phyloP scores from a whole-genome alignment of 30 jellyfish, hydroid and myxozoan species.

The Turritopsis rubra region DNA sequence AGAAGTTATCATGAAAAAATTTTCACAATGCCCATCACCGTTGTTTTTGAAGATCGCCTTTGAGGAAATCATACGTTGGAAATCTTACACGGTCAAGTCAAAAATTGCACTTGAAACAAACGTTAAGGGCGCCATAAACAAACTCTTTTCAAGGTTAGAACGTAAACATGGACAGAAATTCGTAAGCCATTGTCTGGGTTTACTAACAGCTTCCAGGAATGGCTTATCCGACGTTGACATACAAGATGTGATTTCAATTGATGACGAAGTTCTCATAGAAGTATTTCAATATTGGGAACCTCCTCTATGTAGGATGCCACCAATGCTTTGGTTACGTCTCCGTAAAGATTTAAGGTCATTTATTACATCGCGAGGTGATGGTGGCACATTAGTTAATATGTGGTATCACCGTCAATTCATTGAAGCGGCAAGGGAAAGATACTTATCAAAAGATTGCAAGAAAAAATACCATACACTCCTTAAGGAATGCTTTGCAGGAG shows the following conservation, averaged over 20 bases:
- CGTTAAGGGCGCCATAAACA: conserved; percentile 58
- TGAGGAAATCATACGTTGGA: conserved; percentile 78
- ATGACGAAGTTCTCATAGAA: conserved; percentile 77
- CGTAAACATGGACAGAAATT: conserved; percentile 63
- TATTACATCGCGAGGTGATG: conserved; percentile 71
- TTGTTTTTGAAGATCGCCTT: conserved; percentile 57
- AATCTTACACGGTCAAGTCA: conserved; percentile 37
- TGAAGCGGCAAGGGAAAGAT: conserved; percentile 80
- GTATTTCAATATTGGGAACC: conserved; percentile 95
- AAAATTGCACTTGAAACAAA: conserved; percentile 38
- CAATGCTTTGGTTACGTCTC: conserved; percentile 75
- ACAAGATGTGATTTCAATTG: conserved; percentile 72
- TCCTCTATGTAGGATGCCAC: conserved; percentile 78
- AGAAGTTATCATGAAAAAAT: conserved; percentile 47
- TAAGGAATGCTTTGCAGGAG: conserved; percentile 62
- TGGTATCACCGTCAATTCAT: conserved; percentile 89
- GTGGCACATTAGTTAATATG: conserved; percentile 48
- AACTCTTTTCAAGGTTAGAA: conserved; percentile 52
- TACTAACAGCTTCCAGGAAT: conserved; percentile 60
- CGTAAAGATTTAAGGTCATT: conserved; percentile 67
- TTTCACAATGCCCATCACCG: conserved; percentile 55
- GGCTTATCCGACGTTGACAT: conserved; percentile 80
- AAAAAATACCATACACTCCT: conserved; percentile 34
- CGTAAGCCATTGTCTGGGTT: conserved; percentile 78
- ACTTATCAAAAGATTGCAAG: conserved; percentile 30